Conservation (phyloP, 2,888 invertebrate species). For the Catocala fraxini region DNA sequence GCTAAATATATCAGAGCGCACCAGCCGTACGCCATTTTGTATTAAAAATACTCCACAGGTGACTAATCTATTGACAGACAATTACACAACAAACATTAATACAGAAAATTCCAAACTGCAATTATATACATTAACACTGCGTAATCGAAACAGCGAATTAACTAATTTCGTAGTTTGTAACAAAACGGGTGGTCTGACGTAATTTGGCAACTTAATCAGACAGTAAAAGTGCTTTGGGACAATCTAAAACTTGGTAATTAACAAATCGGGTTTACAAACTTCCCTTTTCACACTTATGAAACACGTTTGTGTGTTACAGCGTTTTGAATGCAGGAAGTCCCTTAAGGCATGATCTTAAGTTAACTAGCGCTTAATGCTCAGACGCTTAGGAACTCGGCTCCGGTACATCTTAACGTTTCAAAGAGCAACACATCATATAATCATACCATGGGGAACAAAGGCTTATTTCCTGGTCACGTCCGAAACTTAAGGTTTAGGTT, state of each 20-base stretch:
- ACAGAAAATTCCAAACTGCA: slow-evolving; percentile 8
- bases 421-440: slow-evolving; percentile 3
- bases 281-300: slow-evolving; percentile 33
- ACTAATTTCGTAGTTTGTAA: slow-evolving; percentile 53
- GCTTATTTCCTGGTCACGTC: slow-evolving; percentile 12
- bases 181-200: slow-evolving; percentile 47
- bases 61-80: too few species aligned
- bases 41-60: too few species aligned
- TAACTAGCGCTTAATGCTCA: slow-evolving; percentile 24
- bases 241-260: slow-evolving; percentile 44
- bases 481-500: neutral
- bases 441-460: neutral
- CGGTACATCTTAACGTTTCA: slow-evolving; percentile 3
- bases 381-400: slow-evolving; percentile 13
- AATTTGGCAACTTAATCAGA: slow-evolving; percentile 53
- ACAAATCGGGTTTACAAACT: slow-evolving; percentile 40
- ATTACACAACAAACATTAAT: slow-evolving; percentile 5
- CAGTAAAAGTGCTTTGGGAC: slow-evolving; percentile 41
- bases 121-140: slow-evolving; percentile 36
- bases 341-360: slow-evolving; percentile 35
- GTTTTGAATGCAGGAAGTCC: slow-evolving; percentile 36
- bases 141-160: slow-evolving; percentile 52
- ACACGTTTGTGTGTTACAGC: slow-evolving; percentile 29
- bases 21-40: too few species aligned
- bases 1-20: too few species aligned